Evolutionary conservation across 1,140 invertebrate genomes (phyloP), one percentile per base, ranked within the genome.

Genomic region (Drosophila murphyi): DNA sequence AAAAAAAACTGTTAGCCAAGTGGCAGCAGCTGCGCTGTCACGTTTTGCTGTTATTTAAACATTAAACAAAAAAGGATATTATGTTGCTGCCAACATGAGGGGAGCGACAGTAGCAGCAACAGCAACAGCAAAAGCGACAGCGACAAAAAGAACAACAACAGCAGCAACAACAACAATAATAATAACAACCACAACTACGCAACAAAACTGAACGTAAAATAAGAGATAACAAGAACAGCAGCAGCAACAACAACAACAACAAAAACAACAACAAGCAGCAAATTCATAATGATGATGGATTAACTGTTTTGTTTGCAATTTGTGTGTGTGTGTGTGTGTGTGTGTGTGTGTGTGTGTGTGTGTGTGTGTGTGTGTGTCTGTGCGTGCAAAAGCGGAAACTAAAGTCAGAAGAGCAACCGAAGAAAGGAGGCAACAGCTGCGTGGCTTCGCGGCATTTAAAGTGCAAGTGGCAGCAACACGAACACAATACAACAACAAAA

Each of bases 231-330:
- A 54, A 47, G 65, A 68, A 52, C 29, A 70, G 61, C 72, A 76
- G 72, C 57, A 55, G 1, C 20, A 20, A 20, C 20, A 20, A 20
- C 1, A 57, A 55, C 39, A 7, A 31, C 34, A 63, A 52, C 8
- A 63, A 12, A 12, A 12, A 31, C 48, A 43, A 32, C 48, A 71
- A 72, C 52, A 72, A 48, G 47, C 54, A 47, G 45, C 39, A 82
- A 87, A 77, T 80, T 79, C 80, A 80, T 80, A 77, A 87, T 80
- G 80, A 87, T 88, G 83, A 87, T 88, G 83, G 79, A 87, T 87
- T 87, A 82, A 82, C 79, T 82, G 80, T 48, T 82, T 63, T 70
- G n/a, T 80, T 71, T 62, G 52, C 67, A 69, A 61, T 73, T 61
- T 67, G 32, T 48, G 50, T 5, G 39, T n/a, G 39, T n/a, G 10